Base-by-base conservation (phyloP, 2,797 vertebrate species). In the Pseudochromis fuscus region DNA sequence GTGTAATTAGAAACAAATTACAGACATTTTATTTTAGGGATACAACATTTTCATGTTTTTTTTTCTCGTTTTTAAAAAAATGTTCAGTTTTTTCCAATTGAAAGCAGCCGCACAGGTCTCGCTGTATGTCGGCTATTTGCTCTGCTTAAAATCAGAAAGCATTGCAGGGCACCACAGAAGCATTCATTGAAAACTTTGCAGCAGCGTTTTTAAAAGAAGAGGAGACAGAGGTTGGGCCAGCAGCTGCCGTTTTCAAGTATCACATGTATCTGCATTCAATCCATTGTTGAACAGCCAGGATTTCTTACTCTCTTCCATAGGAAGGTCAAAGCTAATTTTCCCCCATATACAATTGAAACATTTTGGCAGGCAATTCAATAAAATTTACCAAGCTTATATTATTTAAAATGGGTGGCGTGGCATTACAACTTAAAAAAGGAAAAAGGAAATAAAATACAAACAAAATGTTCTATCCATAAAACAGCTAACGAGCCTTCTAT, bases 221-320 rank as follows among this genome's bases (percentile, higher is more conserved):
- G 88, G 74, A 93, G 93, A 89, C 92, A 92, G 81, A 95, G 93
- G 95, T 58, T 91, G 95, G 92, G 93, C 92, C 94, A 95, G 93
- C 92, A 87, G 92, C 93, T 93, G 88, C 90, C 88, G 77, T 82
- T 94, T 92, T 95, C 94, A 95, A 95, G 94, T 95, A 94, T 92
- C n/a, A 67, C 74, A 78, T 94, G 93, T 86, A 91, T 93, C 88
- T 92, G 94, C 89, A 92, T 93, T 95, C 92, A 95, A 94, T 93
- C 94, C 93, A 91, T 92, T 90, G 92, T 83, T 40, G 87, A 95
- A 93, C 93, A 94, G 95, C 95, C 95, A 95, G 94, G 95, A 95
- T 95, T 90, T 90, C 92, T 92, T 92, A 94, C 90, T 94, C 93
- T 96, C 98, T 99, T 98, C 97, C 97, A 99, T 97, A 98, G 97